Percentiles rank a stretch among this genome's conserved stretches.
Evolutionary conservation across 2,888 invertebrate genomes (phyloP).

Genomic region (Meghimatium bilineatum): DNA sequence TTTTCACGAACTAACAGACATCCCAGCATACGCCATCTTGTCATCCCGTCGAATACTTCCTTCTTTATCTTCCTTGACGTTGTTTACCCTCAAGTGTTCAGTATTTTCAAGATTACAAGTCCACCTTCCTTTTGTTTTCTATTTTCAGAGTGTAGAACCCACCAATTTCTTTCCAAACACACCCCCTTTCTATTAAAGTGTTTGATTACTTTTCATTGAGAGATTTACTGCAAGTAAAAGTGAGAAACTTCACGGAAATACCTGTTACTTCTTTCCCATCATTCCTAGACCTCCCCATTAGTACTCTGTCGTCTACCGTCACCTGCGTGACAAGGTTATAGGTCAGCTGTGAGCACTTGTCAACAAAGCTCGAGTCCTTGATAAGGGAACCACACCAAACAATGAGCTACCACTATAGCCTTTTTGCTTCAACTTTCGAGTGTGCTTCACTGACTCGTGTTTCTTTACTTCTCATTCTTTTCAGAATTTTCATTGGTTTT

Average conservation of each 20-base stretch:
- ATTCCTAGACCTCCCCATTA: neutral
- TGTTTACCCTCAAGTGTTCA: too few species aligned
- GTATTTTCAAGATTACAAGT: too few species aligned
- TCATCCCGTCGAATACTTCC: neutral
- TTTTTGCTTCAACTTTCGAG: slow-evolving; percentile 31
- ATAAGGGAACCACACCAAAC: slow-evolving; percentile 1
- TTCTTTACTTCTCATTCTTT: neutral
- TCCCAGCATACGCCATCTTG: too few species aligned
- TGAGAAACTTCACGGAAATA: neutral
- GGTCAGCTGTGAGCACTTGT: slow-evolving; percentile 20
- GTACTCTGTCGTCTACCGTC: neutral
- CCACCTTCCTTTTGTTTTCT: too few species aligned
- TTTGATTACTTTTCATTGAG: neutral
- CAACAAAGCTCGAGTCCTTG: slow-evolving; percentile 22
- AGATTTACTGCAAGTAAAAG: neutral
- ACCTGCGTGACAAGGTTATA: slow-evolving; percentile 28
- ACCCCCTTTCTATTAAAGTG: neutral
- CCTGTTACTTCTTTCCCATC: slow-evolving; percentile 13
- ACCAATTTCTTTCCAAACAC: too few species aligned
- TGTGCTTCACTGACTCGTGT: slow-evolving; percentile 21
- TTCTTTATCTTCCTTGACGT: too few species aligned
- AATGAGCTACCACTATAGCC: slow-evolving; percentile 24
- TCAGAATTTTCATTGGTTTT: slow-evolving; percentile 17
- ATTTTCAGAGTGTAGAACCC: too few species aligned
- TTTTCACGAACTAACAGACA: too few species aligned